phyloP scores from a whole-genome alignment of 2,797 vertebrate species.

The Bucorvus abyssinicus region DNA sequence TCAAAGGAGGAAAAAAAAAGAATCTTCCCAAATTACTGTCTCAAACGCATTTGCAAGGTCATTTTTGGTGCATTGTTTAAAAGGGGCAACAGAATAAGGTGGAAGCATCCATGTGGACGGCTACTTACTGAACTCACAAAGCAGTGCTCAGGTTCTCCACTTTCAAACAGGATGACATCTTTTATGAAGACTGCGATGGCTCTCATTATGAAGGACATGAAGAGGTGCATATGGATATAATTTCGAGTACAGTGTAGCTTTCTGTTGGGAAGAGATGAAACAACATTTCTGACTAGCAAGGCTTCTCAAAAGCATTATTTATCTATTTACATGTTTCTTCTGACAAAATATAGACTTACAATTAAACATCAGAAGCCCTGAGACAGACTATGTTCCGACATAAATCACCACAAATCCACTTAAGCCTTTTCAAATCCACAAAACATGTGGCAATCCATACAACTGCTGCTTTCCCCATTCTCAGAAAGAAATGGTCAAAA shows the following conservation, averaged over 20 bases:
- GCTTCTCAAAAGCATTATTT: neutral
- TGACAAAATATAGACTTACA: neutral
- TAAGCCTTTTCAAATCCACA: neutral
- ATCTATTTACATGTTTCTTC: neutral
- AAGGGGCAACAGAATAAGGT: neutral
- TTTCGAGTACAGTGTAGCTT: slow-evolving; percentile 96
- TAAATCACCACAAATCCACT: slow-evolving; percentile 16
- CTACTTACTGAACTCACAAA: slow-evolving; percentile 83
- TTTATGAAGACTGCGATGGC: slow-evolving; percentile 92
- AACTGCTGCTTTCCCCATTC: neutral
- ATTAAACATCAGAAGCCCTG: neutral
- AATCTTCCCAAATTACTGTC: neutral
- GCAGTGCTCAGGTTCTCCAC: slow-evolving; percentile 84
- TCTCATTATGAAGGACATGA: slow-evolving; percentile 94
- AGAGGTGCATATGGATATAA: slow-evolving; percentile 96
- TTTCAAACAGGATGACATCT: slow-evolving; percentile 88
- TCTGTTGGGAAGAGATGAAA: slow-evolving; percentile 70
- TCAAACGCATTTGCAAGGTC: neutral
- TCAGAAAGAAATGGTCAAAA: neutral
- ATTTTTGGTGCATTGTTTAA: neutral
- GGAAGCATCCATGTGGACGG: accelerated
- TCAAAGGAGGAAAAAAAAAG: accelerated
- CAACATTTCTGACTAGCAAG: neutral
- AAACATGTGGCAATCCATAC: neutral
- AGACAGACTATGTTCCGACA: neutral